Conservation (phyloP, 1,140 invertebrate genomes). For the Armadillidium nasatum region DNA sequence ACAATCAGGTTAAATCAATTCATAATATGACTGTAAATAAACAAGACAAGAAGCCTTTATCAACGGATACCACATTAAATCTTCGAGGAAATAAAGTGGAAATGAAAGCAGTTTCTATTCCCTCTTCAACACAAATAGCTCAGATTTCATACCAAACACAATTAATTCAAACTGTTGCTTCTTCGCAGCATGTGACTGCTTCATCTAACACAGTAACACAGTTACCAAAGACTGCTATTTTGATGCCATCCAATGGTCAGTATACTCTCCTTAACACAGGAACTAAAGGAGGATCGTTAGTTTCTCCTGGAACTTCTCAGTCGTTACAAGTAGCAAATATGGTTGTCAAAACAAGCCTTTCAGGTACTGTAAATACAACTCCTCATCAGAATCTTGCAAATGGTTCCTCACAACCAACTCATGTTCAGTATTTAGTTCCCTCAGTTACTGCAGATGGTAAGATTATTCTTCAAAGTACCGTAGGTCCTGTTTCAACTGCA, state of each 20-base stretch:
- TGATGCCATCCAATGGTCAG: conserved; percentile 34
- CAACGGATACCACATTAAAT: conserved; percentile 31
- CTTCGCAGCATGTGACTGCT: conserved; percentile 22
- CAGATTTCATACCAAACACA: background rate
- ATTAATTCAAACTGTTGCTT: conserved; percentile 27
- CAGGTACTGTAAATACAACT: conserved; percentile 17
- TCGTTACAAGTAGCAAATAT: conserved; percentile 39
- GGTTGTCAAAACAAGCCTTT: conserved; percentile 35
- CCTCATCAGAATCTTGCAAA: background rate
- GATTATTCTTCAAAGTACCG: conserved; percentile 35
- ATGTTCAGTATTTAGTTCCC: conserved; percentile 43
- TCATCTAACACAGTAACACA: conserved; percentile 22
- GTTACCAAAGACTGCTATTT: conserved; percentile 36
- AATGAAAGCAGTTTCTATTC: conserved; percentile 1
- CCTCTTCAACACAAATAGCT: background rate
- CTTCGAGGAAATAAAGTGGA: conserved; percentile 32
- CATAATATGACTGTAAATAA: conserved; percentile 34
- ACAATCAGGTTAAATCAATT: conserved; percentile 36
- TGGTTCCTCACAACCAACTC: conserved; percentile 13
- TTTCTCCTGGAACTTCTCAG: conserved; percentile 28
- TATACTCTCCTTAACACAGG: conserved; percentile 35
- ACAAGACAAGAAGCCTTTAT: conserved; percentile 30
- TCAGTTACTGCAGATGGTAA: conserved; percentile 42
- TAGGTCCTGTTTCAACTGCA: conserved; percentile 33
- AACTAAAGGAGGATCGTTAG: conserved; percentile 31